Evolutionary conservation across 2,113 vertebrate species (phyloP), one percentile per base, ranked within the genome.

Genomic region (Acrocephalus arundinaceus): DNA sequence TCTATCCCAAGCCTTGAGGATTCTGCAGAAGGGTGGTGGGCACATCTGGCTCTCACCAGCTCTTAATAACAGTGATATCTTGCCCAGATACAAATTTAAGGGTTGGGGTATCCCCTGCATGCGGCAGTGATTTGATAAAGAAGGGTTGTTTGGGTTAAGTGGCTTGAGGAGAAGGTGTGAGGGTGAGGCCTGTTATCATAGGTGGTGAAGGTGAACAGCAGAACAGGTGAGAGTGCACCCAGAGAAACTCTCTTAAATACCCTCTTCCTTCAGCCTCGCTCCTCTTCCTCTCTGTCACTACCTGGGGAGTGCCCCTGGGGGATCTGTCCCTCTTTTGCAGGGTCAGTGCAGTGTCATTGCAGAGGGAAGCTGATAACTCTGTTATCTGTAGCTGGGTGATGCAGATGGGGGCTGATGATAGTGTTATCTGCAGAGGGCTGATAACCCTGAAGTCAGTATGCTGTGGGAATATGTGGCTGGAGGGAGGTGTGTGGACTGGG

Each of bases 51-150:
- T 46, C 57, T 87, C 52, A 70, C 37, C 51, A 77, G 63, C 45
- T 58, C 41, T 49, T 11, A 1, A 0, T 23, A 28, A 15, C 0
- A 6, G 48, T 4, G 4, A n/a, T 43, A 4, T 71, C 28, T 61
- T 12, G 1, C 22, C 35, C 31, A 31, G 61, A 21, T 30, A 11
- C 0, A 3, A 22, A 17, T 77, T 14, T 61, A 74, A 57, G 28
- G 8, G 5, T 31, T 77, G 41, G 9, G 8, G 5, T 30, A 41
- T 68, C 25, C 8, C 4, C 46, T 58, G 39, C 0, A 1, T 9
- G 35, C 7, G 52, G 21, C 33, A 74, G 41, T 39, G 39, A 35
- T 87, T 58, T 48, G 41, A 8, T 49, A 37, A 58, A 21, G 45
- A 68, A 33, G 43, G 5, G 15, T 66, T 57, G 21, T 55, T 72